Evolutionary conservation across 2,888 invertebrate species (phyloP).

Genomic region (Monoplex corrugatus): DNA sequence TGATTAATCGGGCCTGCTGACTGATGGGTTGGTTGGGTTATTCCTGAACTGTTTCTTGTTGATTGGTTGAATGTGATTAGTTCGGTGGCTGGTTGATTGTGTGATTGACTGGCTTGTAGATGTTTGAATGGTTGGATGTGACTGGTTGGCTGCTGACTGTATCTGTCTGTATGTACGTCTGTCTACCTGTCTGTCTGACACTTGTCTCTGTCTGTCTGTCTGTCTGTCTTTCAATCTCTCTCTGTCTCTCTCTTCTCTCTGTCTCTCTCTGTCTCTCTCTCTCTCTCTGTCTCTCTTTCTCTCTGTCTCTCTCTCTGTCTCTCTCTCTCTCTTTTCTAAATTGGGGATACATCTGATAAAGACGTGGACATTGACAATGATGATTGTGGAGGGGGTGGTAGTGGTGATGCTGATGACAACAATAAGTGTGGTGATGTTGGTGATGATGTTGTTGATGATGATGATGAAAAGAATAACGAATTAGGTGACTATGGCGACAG

Average conservation of each 20-base stretch:
- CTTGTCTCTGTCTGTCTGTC: not conserved
- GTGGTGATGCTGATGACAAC: not conserved
- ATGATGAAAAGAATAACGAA: not conserved
- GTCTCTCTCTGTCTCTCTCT: conserved; percentile 2
- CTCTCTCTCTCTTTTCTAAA: conserved; percentile 37
- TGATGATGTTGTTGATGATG: not conserved
- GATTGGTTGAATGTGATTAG: too few relatives aligned
- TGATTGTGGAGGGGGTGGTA: not conserved
- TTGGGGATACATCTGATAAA: too few relatives aligned
- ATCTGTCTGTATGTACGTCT: too few relatives aligned
- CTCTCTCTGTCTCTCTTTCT: conserved; percentile 27
- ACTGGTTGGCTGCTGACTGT: too few relatives aligned
- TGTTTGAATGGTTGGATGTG: too few relatives aligned
- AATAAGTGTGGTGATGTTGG: not conserved
- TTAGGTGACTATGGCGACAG: not conserved
- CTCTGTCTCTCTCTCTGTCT: conserved; percentile 41
- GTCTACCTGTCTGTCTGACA: not conserved
- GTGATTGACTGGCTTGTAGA: too few relatives aligned
- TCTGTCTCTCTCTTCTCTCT: not conserved
- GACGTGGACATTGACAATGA: not conserved
- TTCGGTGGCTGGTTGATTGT: too few relatives aligned
- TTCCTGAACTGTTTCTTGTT: too few relatives aligned
- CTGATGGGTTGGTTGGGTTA: too few relatives aligned
- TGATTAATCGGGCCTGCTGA: too few relatives aligned
- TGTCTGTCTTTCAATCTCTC: not conserved